A percentile compares a stretch with the other conserved stretches of the same genome.
phyloP scores from a whole-genome alignment of 2,888 invertebrate species.

The Amorpha juglandis region DNA sequence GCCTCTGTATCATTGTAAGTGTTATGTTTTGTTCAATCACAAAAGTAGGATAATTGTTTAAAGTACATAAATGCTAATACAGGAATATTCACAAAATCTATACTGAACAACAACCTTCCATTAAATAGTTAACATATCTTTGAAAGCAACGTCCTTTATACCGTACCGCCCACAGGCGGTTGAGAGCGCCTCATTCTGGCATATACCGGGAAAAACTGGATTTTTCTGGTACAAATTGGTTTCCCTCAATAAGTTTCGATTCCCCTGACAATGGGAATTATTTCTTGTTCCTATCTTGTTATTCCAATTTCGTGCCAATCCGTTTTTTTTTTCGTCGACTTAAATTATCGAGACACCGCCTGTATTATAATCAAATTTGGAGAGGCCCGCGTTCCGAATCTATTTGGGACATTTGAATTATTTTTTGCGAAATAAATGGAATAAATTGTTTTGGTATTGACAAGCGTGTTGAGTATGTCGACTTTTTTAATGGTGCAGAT shows the following conservation, averaged over 20 bases:
- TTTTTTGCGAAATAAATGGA: slow-evolving; percentile 18
- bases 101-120: background rate
- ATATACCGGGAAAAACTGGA: slow-evolving; percentile 53
- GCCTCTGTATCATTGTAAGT: too few species aligned
- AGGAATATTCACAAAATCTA: background rate
- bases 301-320: slow-evolving; percentile 71
- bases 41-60: background rate
- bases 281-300: slow-evolving; percentile 70
- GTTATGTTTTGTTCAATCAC: background rate
- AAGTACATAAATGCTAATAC: background rate
- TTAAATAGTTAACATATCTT: slow-evolving; percentile 8
- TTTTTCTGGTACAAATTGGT: slow-evolving; percentile 64
- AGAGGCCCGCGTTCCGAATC: slow-evolving; percentile 39
- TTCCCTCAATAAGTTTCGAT: slow-evolving; percentile 68
- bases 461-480: background rate
- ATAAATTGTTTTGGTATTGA: slow-evolving; percentile 24
- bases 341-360: slow-evolving; percentile 49
- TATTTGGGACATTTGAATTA: slow-evolving; percentile 28
- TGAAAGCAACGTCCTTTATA: slow-evolving; percentile 10
- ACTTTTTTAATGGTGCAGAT: background rate
- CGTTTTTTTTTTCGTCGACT: slow-evolving; percentile 48
- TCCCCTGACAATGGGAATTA: slow-evolving; percentile 75
- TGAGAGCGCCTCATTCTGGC: slow-evolving; percentile 27
- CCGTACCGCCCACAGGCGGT: slow-evolving; percentile 11
- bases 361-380: slow-evolving; percentile 51